Base-by-base conservation (phyloP, 2,888 invertebrate genomes). In the Aphrophora alni region DNA sequence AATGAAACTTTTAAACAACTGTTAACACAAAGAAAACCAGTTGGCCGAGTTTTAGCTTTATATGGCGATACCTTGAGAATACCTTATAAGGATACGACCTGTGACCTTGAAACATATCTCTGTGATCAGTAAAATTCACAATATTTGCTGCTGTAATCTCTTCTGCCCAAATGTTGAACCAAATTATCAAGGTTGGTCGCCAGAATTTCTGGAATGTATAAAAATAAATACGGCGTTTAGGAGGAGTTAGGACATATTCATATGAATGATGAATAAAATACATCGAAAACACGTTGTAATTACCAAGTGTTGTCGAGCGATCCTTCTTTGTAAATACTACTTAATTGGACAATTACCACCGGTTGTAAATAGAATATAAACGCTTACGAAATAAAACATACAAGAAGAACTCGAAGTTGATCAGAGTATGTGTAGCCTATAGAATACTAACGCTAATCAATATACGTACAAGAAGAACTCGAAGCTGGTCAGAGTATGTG, bases 21-120 rank as follows among this genome's bases (percentile, higher is more conserved):
- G 59, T 59, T 59, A 59, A 59, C 59, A 21, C n/a, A 59, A 59
- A 59, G 59, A 59, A 59, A 59, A 59, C 59, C 59, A 59, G 59
- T 59, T 59, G 59, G 21, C 59, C 59, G 21, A 59, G 59, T 59
- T 3, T 59, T 21, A 21, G 59, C 59, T 59, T 59, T 59, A 59
- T 59, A 59, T 59, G 59, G 59, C 21, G 59, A 59, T 59, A 59
- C 59, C 59, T 59, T 59, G 59, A 21, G 59, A 21, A 59, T 59
- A n/a, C 21, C 59, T 59, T 59, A 59, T 59, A 59, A 59, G 59
- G 59, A 44, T 44, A 44, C 5, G 21, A 33, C 5, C 21, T 21
- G 59, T 2, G 14, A 59, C 59, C 59, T 59, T 59, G 59, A 21
- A 59, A 59, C 59, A 59, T n/a, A n/a, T 59, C 59, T 59, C n/a